Base-by-base conservation (phyloP, 2,888 invertebrate species). In the Pimpla rufipes region DNA sequence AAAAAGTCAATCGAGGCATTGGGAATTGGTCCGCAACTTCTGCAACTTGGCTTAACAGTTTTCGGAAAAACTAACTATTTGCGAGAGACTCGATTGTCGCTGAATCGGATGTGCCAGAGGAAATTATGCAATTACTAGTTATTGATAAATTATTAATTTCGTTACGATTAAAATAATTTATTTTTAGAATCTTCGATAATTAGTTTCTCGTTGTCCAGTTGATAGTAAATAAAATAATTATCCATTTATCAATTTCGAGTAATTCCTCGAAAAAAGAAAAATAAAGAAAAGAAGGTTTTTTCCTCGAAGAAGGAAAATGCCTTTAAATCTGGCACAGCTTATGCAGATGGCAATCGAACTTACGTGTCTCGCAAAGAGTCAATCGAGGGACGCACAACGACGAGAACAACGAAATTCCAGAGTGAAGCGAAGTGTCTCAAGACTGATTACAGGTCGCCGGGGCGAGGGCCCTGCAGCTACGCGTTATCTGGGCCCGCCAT, bases 401-500 rank as follows among this genome's bases (percentile, higher is more conserved):
- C 68, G 68, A 37, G 16, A 13, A 11, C 3, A n/a, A 13, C 6
- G 35, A 42, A 52, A n/a, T 70, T 67, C 74, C n/a, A 1, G 35
- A 29, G n/a, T 18, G 21, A 23, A 45, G 11, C 23, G 7, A n/a
- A 11, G 42, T 18, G 23, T 18, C 42, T 86, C 90, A 93, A 16
- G 93, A 93, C 83, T 93, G 93, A 85, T 92, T 92, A 86, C 93
- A 93, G 71, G 90, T 92, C 35, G 90, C 89, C 18, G 93, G 91
- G 5, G 92, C 86, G 5, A 93, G 83, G 16, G 92, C 91, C 75
- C 88, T 90, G 82, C 90, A 93, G 81, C 92, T 89, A 35, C 91
- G 91, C 52, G 90, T 90, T 88, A 93, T 90, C 71, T 92, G 92
- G 85, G 91, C 93, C 88, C 92, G 93, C 93, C 92, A 93, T 93